These are phyloP conservation scores for Spisula solida DNA, from an alignment of 2,888 invertebrate species.

Conservation along the genomic window DNA sequence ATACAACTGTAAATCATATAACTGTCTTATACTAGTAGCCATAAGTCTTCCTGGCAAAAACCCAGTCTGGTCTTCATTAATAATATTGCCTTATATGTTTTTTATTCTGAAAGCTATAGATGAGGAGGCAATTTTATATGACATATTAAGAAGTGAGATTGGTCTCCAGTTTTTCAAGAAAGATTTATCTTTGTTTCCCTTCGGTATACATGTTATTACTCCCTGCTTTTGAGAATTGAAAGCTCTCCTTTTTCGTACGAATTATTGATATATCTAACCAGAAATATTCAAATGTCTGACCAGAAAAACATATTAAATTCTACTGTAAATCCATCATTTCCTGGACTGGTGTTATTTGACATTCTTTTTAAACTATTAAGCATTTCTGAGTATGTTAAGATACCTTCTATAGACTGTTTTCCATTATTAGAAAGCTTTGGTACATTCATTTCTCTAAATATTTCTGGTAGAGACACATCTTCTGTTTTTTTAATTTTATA, in stretches of 20 bases:
- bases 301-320: neutral
- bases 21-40: neutral
- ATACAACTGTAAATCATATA: neutral
- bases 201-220: conserved; percentile 51
- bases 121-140: neutral
- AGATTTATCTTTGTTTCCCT: conserved; percentile 47
- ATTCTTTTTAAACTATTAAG: conserved; percentile 39
- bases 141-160: conserved; percentile 43
- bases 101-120: conserved; percentile 19
- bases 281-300: too few species aligned
- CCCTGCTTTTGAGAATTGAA: neutral
- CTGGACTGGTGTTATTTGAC: conserved; percentile 47
- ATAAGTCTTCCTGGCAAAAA: conserved; percentile 15
- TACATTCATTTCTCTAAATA: neutral
- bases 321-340: neutral
- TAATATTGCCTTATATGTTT: neutral
- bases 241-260: neutral
- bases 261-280: neutral
- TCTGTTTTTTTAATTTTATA: neutral
- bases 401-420: neutral
- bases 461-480: neutral
- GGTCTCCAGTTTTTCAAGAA: conserved; percentile 53
- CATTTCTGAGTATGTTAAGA: neutral
- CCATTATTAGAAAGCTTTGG: neutral
- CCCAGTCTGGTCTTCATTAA: conserved; percentile 33